Evolutionary conservation across 2,888 invertebrate species (phyloP), one percentile per base, ranked within the genome.

Genomic region (Vanessa cardui): DNA sequence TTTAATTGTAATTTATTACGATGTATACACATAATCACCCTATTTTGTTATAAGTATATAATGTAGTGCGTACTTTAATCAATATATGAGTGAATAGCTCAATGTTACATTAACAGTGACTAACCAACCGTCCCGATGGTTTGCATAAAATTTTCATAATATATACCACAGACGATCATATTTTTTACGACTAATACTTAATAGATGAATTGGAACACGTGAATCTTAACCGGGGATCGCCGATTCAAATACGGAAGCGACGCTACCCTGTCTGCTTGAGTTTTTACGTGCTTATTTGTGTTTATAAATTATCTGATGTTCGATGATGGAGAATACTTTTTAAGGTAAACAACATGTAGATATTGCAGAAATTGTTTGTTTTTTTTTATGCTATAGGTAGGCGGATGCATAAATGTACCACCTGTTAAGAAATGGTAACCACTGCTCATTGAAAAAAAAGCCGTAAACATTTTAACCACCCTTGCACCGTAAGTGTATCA

Each of bases 71-170:
- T n/a, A 47, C 33, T 49, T 50, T 52, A 26, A 56, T 56, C 54
- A 44, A 62, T 62, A 45, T 33, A 15, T 44, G 26, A 26, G 26
- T 26, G 26, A 26, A 26, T 64, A 50, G 9, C 47, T 63, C 59
- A 59, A 63, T 58, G 58, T 64, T 60, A 45, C 52, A 56, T 64
- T 64, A 64, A 62, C 49, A 21, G 45, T 52, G 54, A 16, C 54
- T 68, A 63, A 64, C 63, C 60, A 68, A 68, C 68, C 68, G 63
- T 60, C 16, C 21, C 66, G 21, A 45, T n/a, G 45, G 47, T 62
- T 62, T 64, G 68, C 68, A 56, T 64, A 60, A 46, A 31, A 60
- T 68, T 47, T 49, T 59, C 50, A 64, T 54, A 60, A 54, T 59
- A 52, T 46, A 59, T 52, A 44, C 45, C 31, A 4, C 21, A 3